Evolutionary conservation across 2,888 invertebrate species (phyloP), one percentile per base, ranked within the genome.

Genomic region (Dysmachus trigonus): DNA sequence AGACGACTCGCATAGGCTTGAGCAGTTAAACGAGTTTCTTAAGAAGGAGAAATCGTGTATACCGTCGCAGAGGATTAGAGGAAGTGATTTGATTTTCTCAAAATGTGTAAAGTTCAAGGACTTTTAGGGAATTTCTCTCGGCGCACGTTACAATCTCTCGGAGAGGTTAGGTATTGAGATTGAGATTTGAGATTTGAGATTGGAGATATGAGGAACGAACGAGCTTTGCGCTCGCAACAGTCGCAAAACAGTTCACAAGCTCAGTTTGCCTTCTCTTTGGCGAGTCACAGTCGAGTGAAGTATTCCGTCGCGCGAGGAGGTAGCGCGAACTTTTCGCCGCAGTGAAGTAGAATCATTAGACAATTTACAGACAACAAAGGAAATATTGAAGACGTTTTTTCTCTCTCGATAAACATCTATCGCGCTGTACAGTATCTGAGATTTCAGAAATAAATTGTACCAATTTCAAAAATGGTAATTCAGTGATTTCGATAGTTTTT

Each of bases 281-380:
- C 22, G 62, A 62, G 62, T 27, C 62, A 79, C 53, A 79, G 79
- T 79, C 51, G 79, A 79, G 79, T 35, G n/a, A 79, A 79, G 31
- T 51, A 79, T 51, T 51, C 27, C 79, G 79, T 51, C 79, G 79
- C 51, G 79, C 31, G 18, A 27, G 53, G 79, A 51, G 30, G 79
- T 77, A n/a, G 62, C 62, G 33, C 33, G 33, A 35, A 30, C 4
- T 74, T 33, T 18, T 31, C 74, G 62, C 13, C 62, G 22, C 62
- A 62, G 27, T 47, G 47, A 27, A 62, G 22, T 22, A 62, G 62
- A 62, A 62, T 62, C 22, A 62, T 27, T 62, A 62, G 62, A 62
- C 62, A 62, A 62, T 62, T 62, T 62, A 7, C 62, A 62, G 62
- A 62, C 62, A 62, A 62, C 62, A 62, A 62, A 62, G 62, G 27